Evolutionary conservation across 2,797 vertebrate genomes (phyloP).

Genomic region (Gymnothorax javanicus): DNA sequence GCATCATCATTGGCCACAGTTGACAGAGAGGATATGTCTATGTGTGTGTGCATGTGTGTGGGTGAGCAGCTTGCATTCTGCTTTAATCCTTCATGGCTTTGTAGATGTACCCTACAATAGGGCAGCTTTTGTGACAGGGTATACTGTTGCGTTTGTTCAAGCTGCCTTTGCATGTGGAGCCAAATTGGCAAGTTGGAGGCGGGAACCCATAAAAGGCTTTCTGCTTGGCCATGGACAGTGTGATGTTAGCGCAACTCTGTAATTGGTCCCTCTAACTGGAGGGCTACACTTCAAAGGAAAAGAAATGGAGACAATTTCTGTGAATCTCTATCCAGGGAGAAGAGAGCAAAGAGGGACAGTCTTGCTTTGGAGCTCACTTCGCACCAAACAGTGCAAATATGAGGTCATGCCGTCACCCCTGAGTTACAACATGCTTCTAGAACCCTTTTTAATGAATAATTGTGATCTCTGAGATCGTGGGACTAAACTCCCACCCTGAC

Average conservation of each 20-base stretch:
- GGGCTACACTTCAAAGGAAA: conserved; percentile 43
- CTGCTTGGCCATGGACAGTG: conserved; percentile 25
- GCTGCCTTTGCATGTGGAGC: conserved; percentile 44
- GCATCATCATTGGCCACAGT: too few relatives aligned
- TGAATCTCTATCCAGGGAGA: neutral
- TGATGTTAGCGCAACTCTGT: conserved; percentile 32
- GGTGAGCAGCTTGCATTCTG: neutral
- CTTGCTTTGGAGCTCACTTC: neutral
- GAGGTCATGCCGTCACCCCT: neutral
- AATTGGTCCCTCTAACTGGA: conserved; percentile 43
- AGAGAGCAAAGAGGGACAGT: neutral
- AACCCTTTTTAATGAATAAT: neutral
- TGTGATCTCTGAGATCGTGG: neutral
- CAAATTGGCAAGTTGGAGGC: conserved; percentile 37
- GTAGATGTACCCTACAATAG: conserved; percentile 34
- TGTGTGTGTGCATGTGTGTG: too few relatives aligned
- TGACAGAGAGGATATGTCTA: too few relatives aligned
- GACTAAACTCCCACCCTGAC: neutral
- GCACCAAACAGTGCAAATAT: neutral
- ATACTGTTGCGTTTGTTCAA: conserved; percentile 55
- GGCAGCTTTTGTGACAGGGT: conserved; percentile 41
- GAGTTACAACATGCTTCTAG: neutral
- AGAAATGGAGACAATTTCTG: conserved; percentile 31
- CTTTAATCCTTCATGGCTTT: conserved; percentile 21
- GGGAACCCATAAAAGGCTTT: conserved; percentile 38